phyloP scores from a whole-genome alignment of 2,888 invertebrate species.

The Cerceris rybyensis region DNA sequence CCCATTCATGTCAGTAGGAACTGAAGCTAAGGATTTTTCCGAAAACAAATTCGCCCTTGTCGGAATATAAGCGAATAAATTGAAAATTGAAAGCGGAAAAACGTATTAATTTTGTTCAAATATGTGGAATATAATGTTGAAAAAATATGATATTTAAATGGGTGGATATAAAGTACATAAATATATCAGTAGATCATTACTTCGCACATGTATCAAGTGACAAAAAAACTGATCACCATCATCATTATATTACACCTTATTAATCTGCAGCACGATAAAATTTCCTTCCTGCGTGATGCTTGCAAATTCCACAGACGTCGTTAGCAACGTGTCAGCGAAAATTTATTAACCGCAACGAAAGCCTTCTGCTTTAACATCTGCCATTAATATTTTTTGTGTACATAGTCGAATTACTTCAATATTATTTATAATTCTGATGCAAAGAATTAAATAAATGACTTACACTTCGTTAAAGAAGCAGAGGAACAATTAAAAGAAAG shows the following conservation, averaged over 20 bases:
- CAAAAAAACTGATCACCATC: constrained; percentile 7
- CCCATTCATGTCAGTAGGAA: no score
- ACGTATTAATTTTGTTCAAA: not conserved
- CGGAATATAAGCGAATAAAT: no score
- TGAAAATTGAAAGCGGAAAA: not conserved
- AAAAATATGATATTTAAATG: no score
- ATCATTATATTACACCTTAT: constrained; percentile 20
- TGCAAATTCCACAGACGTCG: constrained; percentile 33
- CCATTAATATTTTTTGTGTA: no score
- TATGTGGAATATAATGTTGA: not conserved
- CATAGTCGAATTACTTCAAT: no score
- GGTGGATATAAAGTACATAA: no score
- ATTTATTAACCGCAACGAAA: constrained; percentile 3
- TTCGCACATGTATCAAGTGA: not conserved
- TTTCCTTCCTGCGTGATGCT: constrained; percentile 25
- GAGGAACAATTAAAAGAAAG: no score
- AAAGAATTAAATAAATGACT: no score
- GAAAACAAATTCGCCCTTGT: no score
- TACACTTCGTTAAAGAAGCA: no score
- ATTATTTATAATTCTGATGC: no score
- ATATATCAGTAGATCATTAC: not conserved
- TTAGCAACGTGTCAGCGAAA: not conserved
- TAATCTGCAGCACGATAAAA: constrained; percentile 1
- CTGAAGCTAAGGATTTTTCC: no score
- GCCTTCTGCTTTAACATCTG: not conserved